Evolutionary conservation across 2,797 vertebrate genomes (phyloP).

Genomic region (Pogoniulus pusillus): DNA sequence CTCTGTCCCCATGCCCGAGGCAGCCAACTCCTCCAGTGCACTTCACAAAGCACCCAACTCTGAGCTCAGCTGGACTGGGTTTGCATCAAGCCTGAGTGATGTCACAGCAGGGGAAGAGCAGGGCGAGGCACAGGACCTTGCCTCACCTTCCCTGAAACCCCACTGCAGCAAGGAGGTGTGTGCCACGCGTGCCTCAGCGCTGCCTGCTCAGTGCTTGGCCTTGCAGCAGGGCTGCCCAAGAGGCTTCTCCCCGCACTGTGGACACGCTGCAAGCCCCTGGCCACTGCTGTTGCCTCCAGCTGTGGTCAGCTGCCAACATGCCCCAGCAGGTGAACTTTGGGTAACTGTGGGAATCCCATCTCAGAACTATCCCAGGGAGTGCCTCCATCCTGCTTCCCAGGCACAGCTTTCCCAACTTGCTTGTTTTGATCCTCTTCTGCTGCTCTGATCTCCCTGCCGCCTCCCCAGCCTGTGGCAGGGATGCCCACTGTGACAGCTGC

Average conservation of each 20-base stretch:
- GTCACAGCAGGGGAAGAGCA: neutral
- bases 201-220: too few relatives aligned
- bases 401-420: neutral
- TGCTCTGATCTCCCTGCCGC: neutral
- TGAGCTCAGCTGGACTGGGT: neutral
- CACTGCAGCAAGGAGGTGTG: neutral
- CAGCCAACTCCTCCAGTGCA: neutral
- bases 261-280: rapidly evolving
- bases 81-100: neutral
- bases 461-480: neutral
- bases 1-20: neutral
- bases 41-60: neutral
- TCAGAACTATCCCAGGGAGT: neutral
- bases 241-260: neutral
- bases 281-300: neutral
- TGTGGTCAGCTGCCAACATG: neutral
- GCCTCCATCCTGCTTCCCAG: neutral
- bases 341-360: neutral
- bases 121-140: neutral
- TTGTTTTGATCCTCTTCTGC: neutral
- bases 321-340: neutral
- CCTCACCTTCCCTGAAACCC: neutral
- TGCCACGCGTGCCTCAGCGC: neutral
- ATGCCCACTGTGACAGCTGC: rapidly evolving
- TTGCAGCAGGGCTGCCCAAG: neutral